Percentiles rank a stretch among this genome's conserved stretches.
Evolutionary conservation across 2,797 vertebrate species (phyloP).

Genomic region (Pangasius mekongensis): DNA sequence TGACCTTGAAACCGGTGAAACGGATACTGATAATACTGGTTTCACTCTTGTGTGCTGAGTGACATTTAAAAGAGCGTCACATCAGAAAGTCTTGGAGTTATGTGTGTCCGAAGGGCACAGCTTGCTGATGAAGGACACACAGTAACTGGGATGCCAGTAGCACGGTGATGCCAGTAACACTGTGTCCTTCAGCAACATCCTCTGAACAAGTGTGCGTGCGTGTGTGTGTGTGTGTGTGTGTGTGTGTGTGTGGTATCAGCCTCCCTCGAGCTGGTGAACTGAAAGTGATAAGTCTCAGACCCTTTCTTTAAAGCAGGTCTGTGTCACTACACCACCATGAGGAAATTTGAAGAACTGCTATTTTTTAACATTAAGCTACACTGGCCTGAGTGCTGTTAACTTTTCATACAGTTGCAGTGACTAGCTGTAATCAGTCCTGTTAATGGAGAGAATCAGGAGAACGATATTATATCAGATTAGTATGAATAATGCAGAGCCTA

Average conservation of each 20-base stretch:
- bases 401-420: not conserved
- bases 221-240: conserved; percentile 8
- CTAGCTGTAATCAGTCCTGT: conserved; percentile 60
- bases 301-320: not conserved
- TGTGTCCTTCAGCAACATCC: conserved; percentile 14
- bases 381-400: too few species aligned
- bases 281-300: not conserved
- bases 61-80: not conserved
- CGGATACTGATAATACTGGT: not conserved
- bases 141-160: not conserved
- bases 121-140: conserved; percentile 3
- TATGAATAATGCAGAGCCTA: conserved; percentile 73
- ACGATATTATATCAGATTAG: conserved; percentile 79
- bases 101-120: conserved; percentile 5
- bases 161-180: conserved; percentile 2
- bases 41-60: not conserved
- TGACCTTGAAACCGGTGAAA: not conserved
- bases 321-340: conserved; percentile 2
- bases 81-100: not conserved
- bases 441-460: conserved; percentile 73
- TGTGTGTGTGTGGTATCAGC: conserved; percentile 1
- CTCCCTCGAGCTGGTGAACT: not conserved
- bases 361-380: not conserved
- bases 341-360: not conserved
- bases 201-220: not conserved